These are phyloP conservation scores for Rotaria magnacalcarata DNA, from an alignment of 2,888 invertebrate species.

Conservation along the genomic window DNA sequence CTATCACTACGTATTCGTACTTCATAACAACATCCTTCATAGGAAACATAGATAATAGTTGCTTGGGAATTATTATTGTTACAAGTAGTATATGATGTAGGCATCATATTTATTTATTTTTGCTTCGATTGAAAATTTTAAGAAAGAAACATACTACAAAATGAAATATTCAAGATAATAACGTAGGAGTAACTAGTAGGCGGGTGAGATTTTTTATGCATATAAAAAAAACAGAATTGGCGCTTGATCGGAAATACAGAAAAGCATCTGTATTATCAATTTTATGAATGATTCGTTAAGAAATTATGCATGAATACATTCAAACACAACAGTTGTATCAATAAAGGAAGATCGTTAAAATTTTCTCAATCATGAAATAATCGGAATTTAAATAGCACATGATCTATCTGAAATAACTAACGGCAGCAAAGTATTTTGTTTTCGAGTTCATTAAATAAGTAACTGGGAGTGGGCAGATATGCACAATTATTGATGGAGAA, in stretches of 20 bases:
- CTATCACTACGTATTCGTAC: constrained; percentile 29
- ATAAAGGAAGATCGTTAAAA: background rate
- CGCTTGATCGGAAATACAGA: constrained; percentile 7
- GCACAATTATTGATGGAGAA: background rate
- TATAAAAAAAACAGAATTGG: background rate
- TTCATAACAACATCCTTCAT: constrained; percentile 36
- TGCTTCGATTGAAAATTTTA: no score
- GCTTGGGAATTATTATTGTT: background rate
- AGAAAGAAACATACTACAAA: no score
- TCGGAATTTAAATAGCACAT: background rate
- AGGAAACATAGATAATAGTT: constrained; percentile 8
- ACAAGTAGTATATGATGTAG: background rate
- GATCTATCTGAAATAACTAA: background rate
- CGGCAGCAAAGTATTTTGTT: background rate
- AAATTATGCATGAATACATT: background rate
- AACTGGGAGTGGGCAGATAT: background rate
- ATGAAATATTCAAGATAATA: no score
- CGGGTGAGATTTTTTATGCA: background rate
- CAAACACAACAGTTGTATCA: background rate
- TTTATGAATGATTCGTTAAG: background rate
- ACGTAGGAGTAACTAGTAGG: background rate
- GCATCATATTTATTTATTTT: background rate
- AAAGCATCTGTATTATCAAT: background rate
- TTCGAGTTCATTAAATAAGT: background rate
- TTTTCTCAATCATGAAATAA: background rate